Evolutionary conservation across 2,888 invertebrate species (phyloP).

Genomic region (Limenitis camilla): DNA sequence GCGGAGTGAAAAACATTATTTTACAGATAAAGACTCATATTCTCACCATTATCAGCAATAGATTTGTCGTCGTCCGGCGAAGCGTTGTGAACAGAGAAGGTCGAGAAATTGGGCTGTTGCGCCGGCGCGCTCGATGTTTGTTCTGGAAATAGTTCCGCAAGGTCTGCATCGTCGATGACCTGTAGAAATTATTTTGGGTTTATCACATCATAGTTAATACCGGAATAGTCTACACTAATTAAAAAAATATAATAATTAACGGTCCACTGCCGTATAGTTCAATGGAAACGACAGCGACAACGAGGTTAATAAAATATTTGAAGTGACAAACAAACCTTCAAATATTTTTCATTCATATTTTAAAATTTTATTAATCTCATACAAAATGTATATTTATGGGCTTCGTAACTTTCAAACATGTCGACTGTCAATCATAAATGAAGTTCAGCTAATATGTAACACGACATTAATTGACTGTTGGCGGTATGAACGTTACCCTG

Average conservation of each 20-base stretch:
- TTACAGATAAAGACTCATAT: background rate
- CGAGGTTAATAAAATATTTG: background rate
- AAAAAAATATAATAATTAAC: background rate
- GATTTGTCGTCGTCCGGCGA: constrained; percentile 67
- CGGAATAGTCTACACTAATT: background rate
- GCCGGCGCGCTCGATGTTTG: constrained; percentile 75
- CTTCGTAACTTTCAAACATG: too few relatives aligned
- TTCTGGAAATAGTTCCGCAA: constrained; percentile 85
- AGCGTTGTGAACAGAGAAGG: constrained; percentile 58
- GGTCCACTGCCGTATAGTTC: too few relatives aligned
- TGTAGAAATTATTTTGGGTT: constrained; percentile 40
- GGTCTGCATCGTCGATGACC: constrained; percentile 86
- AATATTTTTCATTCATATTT: too few relatives aligned
- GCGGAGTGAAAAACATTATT: background rate
- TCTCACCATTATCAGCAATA: constrained; percentile 65
- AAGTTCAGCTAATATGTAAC: too few relatives aligned
- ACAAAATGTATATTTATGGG: too few relatives aligned
- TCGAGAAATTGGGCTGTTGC: constrained; percentile 76
- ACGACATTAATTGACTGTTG: too few relatives aligned
- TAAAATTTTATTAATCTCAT: too few relatives aligned
- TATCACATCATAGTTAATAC: constrained; percentile 11
- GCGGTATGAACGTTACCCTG: too few relatives aligned
- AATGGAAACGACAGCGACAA: too few relatives aligned
- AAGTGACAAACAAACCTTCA: too few relatives aligned
- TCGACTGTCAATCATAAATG: too few relatives aligned